These are phyloP conservation scores for Battus philenor DNA, from an alignment of 1,140 invertebrate species.

Conservation along the genomic window DNA sequence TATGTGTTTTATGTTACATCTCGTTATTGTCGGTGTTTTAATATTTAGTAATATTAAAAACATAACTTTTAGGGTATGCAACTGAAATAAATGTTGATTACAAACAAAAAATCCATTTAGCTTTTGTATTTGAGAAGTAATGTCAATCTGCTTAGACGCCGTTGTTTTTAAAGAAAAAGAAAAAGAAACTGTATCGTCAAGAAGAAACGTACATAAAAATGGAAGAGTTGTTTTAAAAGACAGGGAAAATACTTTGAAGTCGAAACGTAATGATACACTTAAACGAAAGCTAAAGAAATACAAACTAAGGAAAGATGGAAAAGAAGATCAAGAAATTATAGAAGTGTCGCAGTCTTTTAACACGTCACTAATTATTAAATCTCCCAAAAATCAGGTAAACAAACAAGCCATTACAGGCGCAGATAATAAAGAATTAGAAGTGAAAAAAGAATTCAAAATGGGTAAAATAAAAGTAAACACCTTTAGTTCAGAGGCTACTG, in stretches of 20 bases:
- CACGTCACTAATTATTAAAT: constrained; percentile 45
- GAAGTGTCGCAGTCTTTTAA: constrained; percentile 52
- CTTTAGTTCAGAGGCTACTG: constrained; percentile 15
- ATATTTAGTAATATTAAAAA: no score
- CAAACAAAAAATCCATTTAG: no score
- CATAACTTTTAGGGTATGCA: no score
- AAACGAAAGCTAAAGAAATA: constrained; percentile 62
- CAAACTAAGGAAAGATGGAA: constrained; percentile 53
- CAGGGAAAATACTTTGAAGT: constrained; percentile 45
- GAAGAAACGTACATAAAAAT: constrained; percentile 22
- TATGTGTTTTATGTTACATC: no score
- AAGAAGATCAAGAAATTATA: constrained; percentile 59
- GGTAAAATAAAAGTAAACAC: constrained; percentile 32
- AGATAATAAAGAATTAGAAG: constrained; percentile 19
- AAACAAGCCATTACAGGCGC: constrained; percentile 12
- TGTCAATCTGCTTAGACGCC: constrained; percentile 26
- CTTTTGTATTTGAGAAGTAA: constrained; percentile 19
- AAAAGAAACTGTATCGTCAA: constrained; percentile 11
- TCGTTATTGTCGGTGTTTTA: no score
- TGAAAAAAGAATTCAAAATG: constrained; percentile 46
- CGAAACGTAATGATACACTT: constrained; percentile 42
- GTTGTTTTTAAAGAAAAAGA: constrained; percentile 9
- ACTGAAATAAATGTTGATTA: no score
- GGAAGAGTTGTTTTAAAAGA: constrained; percentile 32
- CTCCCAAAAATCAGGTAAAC: constrained; percentile 30